Evolutionary conservation across 2,888 invertebrate species (phyloP).

Genomic region (Agrochola litura): DNA sequence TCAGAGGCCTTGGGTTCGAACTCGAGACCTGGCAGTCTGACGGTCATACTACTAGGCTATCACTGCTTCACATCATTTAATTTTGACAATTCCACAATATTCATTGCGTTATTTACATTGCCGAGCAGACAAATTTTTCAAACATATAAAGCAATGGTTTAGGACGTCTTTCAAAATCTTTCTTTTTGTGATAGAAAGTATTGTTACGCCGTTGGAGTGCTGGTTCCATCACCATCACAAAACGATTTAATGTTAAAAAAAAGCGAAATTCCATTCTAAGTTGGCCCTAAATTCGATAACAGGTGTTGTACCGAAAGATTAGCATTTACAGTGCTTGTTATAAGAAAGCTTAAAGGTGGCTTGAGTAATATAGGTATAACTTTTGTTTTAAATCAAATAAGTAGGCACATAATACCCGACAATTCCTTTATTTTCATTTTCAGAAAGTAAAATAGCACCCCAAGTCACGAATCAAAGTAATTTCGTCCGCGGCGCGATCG

Average conservation of each 20-base stretch:
- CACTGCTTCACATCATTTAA: too few relatives aligned
- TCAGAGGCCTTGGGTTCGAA: too few relatives aligned
- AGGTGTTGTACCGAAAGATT: slow-evolving; percentile 15
- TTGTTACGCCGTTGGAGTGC: background rate
- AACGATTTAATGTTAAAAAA: background rate
- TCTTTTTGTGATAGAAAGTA: background rate
- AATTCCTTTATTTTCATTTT: slow-evolving; percentile 61
- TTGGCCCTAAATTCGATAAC: background rate
- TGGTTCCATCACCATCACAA: background rate
- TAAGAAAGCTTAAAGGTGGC: background rate
- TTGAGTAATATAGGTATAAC: slow-evolving; percentile 24
- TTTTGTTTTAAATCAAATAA: slow-evolving; percentile 47
- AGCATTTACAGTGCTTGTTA: slow-evolving; percentile 30
- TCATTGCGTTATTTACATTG: too few relatives aligned
- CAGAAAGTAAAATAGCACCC: slow-evolving; percentile 48
- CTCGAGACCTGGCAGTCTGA: too few relatives aligned
- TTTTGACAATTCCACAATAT: too few relatives aligned
- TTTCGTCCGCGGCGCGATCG: slow-evolving; percentile 45
- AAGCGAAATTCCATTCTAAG: background rate
- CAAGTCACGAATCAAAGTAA: slow-evolving; percentile 55
- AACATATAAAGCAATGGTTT: background rate
- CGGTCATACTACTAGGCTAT: too few relatives aligned
- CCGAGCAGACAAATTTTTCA: too few relatives aligned
- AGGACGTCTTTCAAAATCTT: background rate
- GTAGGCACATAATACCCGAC: slow-evolving; percentile 22